Conservation (phyloP, 2,888 invertebrate genomes). For the Troilus luridus region DNA sequence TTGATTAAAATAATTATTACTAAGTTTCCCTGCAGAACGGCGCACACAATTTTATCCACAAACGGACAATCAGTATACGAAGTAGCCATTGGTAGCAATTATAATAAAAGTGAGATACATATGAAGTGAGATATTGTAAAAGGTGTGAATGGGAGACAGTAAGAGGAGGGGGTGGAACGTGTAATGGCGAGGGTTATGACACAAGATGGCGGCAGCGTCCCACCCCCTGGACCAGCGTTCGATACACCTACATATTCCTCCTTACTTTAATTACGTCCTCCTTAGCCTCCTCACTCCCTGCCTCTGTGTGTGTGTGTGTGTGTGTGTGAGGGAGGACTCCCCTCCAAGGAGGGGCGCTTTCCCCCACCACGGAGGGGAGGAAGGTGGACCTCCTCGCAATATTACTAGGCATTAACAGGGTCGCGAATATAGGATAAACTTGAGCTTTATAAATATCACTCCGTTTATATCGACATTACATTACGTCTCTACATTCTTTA, state of each 20-base stretch:
- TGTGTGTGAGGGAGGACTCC: not conserved
- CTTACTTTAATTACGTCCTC: conserved; percentile 49
- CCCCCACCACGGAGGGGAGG: not conserved
- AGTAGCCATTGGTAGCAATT: not conserved
- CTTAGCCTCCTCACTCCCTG: conserved; percentile 43
- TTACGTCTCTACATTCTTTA: conserved; percentile 15
- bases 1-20: not conserved
- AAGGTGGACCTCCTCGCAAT: conserved; percentile 26
- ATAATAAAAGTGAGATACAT: not conserved
- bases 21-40: not conserved
- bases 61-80: not conserved
- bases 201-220: conserved; percentile 50
- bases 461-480: conserved; percentile 24
- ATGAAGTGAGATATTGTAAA: conserved; percentile 46
- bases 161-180: conserved; percentile 26
- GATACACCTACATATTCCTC: conserved; percentile 50
- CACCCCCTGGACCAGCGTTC: conserved; percentile 49
- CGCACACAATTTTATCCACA: too few relatives aligned
- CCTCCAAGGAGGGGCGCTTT: not conserved
- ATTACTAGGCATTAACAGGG: conserved; percentile 35
- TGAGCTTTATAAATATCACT: conserved; percentile 28
- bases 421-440: conserved; percentile 37
- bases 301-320: not conserved
- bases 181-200: conserved; percentile 50
- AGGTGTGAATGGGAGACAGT: conserved; percentile 49